Base-by-base conservation (phyloP, 2,797 vertebrate species). In the Pampus argenteus region DNA sequence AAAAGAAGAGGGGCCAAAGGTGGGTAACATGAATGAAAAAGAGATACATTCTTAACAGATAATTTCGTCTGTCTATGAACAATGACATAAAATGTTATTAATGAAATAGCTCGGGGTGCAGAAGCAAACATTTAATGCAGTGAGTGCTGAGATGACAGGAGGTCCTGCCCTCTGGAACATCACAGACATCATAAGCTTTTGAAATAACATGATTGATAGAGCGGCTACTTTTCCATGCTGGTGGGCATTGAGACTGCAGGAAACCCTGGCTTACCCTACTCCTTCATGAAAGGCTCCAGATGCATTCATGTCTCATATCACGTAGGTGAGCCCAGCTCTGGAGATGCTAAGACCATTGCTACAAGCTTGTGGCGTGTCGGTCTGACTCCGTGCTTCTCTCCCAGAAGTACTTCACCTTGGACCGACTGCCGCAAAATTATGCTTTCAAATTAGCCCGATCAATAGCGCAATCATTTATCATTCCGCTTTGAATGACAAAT, bases 111-210 rank as follows among this genome's bases (percentile, higher is more conserved):
- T 18, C 11, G 14, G 0, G 7, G 56, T 14, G 74, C 51, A 36
- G 3, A 20, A 77, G 40, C 23, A 52, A 29, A 42, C 50, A 56
- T 66, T 58, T 48, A 44, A 55, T 56, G 54, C 57, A 45, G 38
- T 17, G 38, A 62, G 45, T 52, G 52, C n/a, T 47, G 70, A 67
- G 64, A 36, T 76, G 70, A 76, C 65, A 72, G 45, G 48, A 77
- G 75, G 57, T 60, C 58, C 31, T 71, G 70, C 49, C 57, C 68
- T 61, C 63, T 48, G 61, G 20, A 45, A 58, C 48, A 65, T 69
- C 68, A 57, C 62, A 74, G 25, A 68, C 61, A 36, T 13, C 61
- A 36, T 13, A 29, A 67, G 61, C 66, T 25, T n/a, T 23, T 47
- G 63, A 63, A 74, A 75, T 55, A 36, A 76, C 4, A 17, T 7